Percentiles rank a stretch among this genome's conserved stretches.
These are phyloP conservation scores for Paramormyrops hopkinsi DNA, from an alignment of 2,797 vertebrate species.

Conservation along the genomic window DNA sequence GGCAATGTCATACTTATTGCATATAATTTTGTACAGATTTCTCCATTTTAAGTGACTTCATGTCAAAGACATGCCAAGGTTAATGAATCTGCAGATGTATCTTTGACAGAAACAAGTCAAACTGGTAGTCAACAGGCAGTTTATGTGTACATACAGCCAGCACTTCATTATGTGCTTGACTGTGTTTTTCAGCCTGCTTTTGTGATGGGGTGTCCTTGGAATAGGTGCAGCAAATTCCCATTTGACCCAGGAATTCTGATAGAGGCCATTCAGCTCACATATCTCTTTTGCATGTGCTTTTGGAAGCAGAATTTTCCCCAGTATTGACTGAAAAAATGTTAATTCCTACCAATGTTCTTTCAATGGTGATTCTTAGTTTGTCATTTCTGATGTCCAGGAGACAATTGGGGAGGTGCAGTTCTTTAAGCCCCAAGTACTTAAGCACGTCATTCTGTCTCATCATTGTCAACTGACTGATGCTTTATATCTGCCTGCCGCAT, in stretches of 20 bases:
- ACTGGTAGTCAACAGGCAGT: background rate
- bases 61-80: background rate
- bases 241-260: background rate
- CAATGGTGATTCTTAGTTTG: background rate
- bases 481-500: background rate
- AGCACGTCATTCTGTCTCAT: background rate
- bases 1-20: background rate
- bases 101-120: background rate
- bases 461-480: background rate
- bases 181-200: background rate
- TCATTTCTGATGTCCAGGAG: background rate
- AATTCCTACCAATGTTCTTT: background rate
- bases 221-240: background rate
- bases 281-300: background rate
- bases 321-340: background rate
- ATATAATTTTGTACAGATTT: background rate
- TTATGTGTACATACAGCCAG: background rate
- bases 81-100: background rate
- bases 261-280: background rate
- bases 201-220: background rate
- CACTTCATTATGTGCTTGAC: background rate
- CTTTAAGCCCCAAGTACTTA: background rate
- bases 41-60: background rate
- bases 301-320: background rate
- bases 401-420: background rate